Evolutionary conservation across 2,113 vertebrate genomes (phyloP).

Genomic region (Galbula dea): DNA sequence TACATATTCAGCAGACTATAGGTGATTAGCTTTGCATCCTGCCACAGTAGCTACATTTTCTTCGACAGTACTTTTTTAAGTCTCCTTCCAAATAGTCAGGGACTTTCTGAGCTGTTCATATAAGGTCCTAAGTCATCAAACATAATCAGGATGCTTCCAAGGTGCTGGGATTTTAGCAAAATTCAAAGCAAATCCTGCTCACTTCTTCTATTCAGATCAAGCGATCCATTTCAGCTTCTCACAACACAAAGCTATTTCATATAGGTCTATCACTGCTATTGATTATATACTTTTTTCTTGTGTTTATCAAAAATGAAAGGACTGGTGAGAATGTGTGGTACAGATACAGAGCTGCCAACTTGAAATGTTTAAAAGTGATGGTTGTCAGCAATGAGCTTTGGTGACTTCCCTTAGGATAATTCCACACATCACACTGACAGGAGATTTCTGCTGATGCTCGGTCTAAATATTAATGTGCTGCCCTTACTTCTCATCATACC

Average conservation of each 20-base stretch:
- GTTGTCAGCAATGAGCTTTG: neutral
- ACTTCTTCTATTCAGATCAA: neutral
- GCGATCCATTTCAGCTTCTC: neutral
- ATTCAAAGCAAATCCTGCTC: neutral
- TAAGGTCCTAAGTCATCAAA: neutral
- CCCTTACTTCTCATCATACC: neutral
- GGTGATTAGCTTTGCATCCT: neutral
- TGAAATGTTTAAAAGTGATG: neutral
- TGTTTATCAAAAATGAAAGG: neutral
- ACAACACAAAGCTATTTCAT: neutral
- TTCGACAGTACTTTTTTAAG: neutral
- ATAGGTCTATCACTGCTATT: neutral
- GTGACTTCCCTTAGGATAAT: constrained; percentile 6
- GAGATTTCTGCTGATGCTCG: neutral
- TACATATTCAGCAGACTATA: neutral
- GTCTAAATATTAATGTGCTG: neutral
- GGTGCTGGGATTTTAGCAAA: neutral
- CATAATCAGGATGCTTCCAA: neutral
- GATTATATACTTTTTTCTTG: neutral
- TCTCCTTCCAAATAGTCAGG: neutral
- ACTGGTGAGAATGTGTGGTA: neutral
- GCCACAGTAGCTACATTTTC: neutral
- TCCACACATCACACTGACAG: neutral
- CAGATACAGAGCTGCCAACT: neutral
- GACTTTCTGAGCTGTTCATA: neutral